Conservation (phyloP, 2,888 invertebrate genomes). For the Marronus borbonicus region DNA sequence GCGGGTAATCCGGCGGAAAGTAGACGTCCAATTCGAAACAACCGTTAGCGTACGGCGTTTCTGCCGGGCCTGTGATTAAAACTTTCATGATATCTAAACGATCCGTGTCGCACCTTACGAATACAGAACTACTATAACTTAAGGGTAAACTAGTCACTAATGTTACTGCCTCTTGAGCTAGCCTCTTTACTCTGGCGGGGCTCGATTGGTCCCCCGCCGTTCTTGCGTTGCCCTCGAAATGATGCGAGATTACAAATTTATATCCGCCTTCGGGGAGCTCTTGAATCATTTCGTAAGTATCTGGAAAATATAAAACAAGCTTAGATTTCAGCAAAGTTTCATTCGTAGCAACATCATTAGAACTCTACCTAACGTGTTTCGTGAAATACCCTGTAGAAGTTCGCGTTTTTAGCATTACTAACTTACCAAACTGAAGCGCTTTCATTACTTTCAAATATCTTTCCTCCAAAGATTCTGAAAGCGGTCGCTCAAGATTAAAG, state of each 20-base stretch:
- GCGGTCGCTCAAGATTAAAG: slow-evolving; percentile 70
- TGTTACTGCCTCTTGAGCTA: slow-evolving; percentile 96
- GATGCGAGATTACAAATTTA: slow-evolving; percentile 90
- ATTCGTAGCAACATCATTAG: too few relatives aligned
- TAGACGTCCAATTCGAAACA: slow-evolving; percentile 94
- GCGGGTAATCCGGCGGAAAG: slow-evolving; percentile 82
- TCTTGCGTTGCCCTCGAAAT: slow-evolving; percentile 90
- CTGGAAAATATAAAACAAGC: slow-evolving; percentile 70
- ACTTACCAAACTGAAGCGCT: slow-evolving; percentile 88
- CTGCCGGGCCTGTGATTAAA: slow-evolving; percentile 92
- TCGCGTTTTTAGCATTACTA: neutral
- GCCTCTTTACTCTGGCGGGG: slow-evolving; percentile 89
- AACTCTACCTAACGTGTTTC: too few relatives aligned
- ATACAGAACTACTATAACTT: slow-evolving; percentile 94
- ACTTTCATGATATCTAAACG: slow-evolving; percentile 97
- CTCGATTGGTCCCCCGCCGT: slow-evolving; percentile 90
- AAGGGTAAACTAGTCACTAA: slow-evolving; percentile 93
- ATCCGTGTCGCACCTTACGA: slow-evolving; percentile 95
- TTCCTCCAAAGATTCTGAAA: slow-evolving; percentile 78
- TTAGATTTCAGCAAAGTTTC: neutral
- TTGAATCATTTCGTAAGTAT: slow-evolving; percentile 93
- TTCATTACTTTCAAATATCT: slow-evolving; percentile 92
- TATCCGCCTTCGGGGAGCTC: slow-evolving; percentile 83
- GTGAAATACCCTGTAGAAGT: too few relatives aligned
- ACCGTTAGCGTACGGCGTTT: slow-evolving; percentile 93